Base-by-base conservation (phyloP, 1,140 invertebrate genomes). In the Pseudomyrmex gracilis region DNA sequence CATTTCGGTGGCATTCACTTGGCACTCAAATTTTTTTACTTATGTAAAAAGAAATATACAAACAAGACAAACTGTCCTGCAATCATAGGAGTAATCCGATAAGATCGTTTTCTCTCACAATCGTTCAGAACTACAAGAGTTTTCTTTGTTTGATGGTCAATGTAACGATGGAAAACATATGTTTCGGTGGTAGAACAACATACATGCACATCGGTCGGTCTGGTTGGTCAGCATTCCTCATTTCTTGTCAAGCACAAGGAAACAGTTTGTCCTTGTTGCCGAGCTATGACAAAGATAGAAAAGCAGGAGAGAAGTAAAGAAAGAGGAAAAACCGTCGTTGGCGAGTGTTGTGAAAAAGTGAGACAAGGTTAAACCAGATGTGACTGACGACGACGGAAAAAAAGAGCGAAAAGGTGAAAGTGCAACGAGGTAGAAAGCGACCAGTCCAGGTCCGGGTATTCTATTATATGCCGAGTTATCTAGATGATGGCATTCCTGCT, bases 401-500 rank as follows among this genome's bases (percentile, higher is more conserved):
- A 84, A 83, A 87, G 88, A 90, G 90, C 88, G 92, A 34, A 34
- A 92, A 90, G 87, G 90, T 88, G 91, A 91, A 90, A 92, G 90
- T 90, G 92, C 91, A 91, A 92, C 90, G 85, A 91, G 88, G 89
- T 93, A 91, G 91, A 93, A 92, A 90, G 89, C 91, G 86, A 90
- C 89, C 89, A 91, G 90, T 91, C 86, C 87, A 84, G 90, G 71
- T 82, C 89, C 87, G 89, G 90, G 89, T 93, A 93, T 93, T 93
- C 93, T 92, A 93, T 93, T 93, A 93, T 34, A 34, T 93, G 91
- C 90, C 87, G 89, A 91, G 90, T 92, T 93, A 93, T 93, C 92
- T 93, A 93, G 93, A 93, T 93, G 92, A 93, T 92, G 91, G 92
- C 92, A 92, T 93, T 93, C 93, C 92, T 91, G 86, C 90, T 91